Evolutionary conservation across 2,113 vertebrate species (phyloP), one percentile per base, ranked within the genome.

Genomic region (Ondatra zibethicus): DNA sequence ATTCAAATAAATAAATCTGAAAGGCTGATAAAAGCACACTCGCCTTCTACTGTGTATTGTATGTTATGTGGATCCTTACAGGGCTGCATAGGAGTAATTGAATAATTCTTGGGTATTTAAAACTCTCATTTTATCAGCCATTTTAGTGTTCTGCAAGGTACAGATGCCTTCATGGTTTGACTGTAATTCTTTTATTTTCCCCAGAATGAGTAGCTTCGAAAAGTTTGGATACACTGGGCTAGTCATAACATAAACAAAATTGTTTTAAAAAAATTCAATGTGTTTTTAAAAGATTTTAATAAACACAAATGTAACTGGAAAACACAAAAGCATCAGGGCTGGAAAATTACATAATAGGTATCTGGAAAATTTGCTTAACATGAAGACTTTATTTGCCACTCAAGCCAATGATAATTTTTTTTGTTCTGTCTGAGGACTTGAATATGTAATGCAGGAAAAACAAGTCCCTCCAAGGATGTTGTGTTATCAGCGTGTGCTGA

Each of bases 331-430:
- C 16, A 88, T 70, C 36, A 73, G 12, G 6, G 27, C 12, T 73
- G 76, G 85, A 29, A 92, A 91, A 73, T 47, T 58, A 33, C 76
- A 12, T 55, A 50, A 9, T 73, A 31, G 3, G 17, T 88, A 52
- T 82, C 91, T 75, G 21, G 47, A 85, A 96, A 88, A 73, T 73
- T 66, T 61, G 50, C 21, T 68, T 45, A 73, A 9, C 10, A 66
- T 93, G 91, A 94, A 96, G 61, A 63, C 16, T 80, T 90, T 12
- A 45, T 65, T 89, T 92, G 31, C n/a, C 33, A 9, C 19, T 66
- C 8, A 45, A 68, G 7, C 16, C 63, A 75, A 88, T 85, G 10
- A 58, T 78, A 36, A 55, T 55, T 88, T 45, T 68, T 66, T 9
- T 17, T 72, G 63, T 14, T 88, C 33, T 52, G 61, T 3, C 9